Evolutionary conservation across 2,888 invertebrate species (phyloP), one percentile per base, ranked within the genome.

Genomic region (Hypercompe scribonia): DNA sequence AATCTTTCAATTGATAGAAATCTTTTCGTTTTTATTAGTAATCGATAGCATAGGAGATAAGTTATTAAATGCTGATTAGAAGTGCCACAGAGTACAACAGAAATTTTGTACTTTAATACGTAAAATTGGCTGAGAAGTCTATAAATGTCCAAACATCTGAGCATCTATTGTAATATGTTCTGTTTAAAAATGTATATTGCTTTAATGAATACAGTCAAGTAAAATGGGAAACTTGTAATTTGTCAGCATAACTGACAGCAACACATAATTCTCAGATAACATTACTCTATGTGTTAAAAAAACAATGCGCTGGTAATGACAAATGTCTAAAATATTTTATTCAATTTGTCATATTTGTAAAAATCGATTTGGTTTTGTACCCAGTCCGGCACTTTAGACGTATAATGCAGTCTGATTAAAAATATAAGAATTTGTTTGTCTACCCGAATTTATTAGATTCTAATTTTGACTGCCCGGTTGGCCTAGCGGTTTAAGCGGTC

Each of bases 1-100:
- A 28, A 63, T 33, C 34, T 65, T 33, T 80, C 31, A 24, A 61
- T 42, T 68, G 67, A 46, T 72, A 34, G 73, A 70, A 76, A 73
- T 75, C 36, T 50, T 69, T 65, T 28, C 50, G n/a, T 33, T 63
- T 69, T 72, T 76, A 70, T 67, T 1, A 28, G 13, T 58, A 42
- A 42, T 61, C 18, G 39, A 61, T 50, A 11, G 70, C 28, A 28
- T 18, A 42, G n/a, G 28, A 15, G 8, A 65, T 65, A 8, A 58
- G 13, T 13, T 58, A 58, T 58, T 28, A 58, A 58, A 58, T 28
- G 15, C 58, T 58, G 28, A 58, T 28, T 28, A 58, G 15, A 58
- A 13, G 28, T 28, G 4, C 28, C 58, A 58, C 15, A 13, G 58
- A 15, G 58, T 28, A 13, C 28, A 0, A 1, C 28, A 1, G 28